Evolutionary conservation across 2,888 invertebrate species (phyloP).

Genomic region (Nasonia oneida): DNA sequence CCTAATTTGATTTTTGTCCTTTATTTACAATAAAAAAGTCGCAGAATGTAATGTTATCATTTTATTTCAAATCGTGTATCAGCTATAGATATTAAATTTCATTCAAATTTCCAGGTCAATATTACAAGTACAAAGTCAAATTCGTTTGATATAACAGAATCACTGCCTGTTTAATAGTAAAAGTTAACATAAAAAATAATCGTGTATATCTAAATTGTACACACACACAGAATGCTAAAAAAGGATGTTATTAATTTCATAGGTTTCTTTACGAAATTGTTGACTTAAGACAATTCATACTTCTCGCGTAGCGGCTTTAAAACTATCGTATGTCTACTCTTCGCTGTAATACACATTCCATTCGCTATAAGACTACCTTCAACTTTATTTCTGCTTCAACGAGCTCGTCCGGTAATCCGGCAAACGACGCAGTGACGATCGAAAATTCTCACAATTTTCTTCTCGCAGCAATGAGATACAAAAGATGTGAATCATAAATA

Average conservation of each 20-base stretch:
- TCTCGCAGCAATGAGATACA: background rate
- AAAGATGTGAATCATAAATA: background rate
- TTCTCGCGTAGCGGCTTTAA: slow-evolving; percentile 20
- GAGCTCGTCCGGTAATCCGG: background rate
- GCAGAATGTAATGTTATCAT: slow-evolving; percentile 44
- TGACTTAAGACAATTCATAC: slow-evolving; percentile 17
- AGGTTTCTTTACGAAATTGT: slow-evolving; percentile 39
- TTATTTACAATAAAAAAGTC: slow-evolving; percentile 48
- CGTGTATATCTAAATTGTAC: slow-evolving; percentile 32
- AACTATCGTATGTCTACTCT: slow-evolving; percentile 14
- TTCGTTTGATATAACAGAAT: slow-evolving; percentile 26
- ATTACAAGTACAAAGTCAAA: slow-evolving; percentile 32
- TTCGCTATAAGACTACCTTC: background rate
- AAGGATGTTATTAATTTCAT: slow-evolving; percentile 24
- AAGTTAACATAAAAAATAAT: slow-evolving; percentile 45
- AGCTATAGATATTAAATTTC: slow-evolving; percentile 26
- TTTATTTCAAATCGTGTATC: slow-evolving; percentile 43
- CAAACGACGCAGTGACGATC: background rate
- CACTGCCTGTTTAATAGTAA: slow-evolving; percentile 23
- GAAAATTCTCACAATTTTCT: background rate
- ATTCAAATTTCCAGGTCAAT: slow-evolving; percentile 22
- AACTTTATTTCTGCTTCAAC: background rate
- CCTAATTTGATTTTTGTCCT: slow-evolving; percentile 17
- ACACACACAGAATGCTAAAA: slow-evolving; percentile 19
- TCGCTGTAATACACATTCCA: background rate